Evolutionary conservation across 1,140 invertebrate species (phyloP), one percentile per base, ranked within the genome.

Genomic region (Hyles euphorbiae): DNA sequence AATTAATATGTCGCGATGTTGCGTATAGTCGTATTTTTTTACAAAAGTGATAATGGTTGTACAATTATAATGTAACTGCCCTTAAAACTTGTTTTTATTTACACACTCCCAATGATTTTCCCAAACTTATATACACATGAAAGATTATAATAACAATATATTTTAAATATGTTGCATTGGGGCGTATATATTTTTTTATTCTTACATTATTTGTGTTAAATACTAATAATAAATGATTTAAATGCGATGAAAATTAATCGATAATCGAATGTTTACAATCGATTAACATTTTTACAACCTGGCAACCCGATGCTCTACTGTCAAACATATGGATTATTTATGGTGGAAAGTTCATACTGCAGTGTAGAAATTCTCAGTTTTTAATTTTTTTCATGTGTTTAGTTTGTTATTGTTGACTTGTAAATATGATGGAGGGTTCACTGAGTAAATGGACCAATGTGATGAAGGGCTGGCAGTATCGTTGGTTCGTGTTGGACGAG

Each of bases 391-490:
- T 76, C 57, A 79, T 81, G 75, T 67, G 61, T 56, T 56, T 65
- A 59, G 76, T 79, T 82, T 71, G 72, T 68, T 71, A 65, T 63
- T 76, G 76, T 78, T 74, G 67, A 78, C 54, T 77, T 70, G 54
- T 70, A 78, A 84, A 69, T 73, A 93, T 93, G 76, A 95, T 99
- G 94, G 98, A 99, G 91, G 98, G 98, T 67, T 97, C 97, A n/a
- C 90, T 99, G 49, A 99, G 96, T 90, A 99, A 99, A 93, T 99
- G 98, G 98, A 99, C 98, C 60, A 99, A 99, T 93, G 97, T 99
- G 70, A 98, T 99, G 93, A 98, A 99, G 90, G 98, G 98, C 61
- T 99, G 98, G 98, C 98, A 99, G 90, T 99, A 98, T 90, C 93
- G 98, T 58, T 99, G 98, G 97, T 99, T 99, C 90, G 98, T 99